Evolutionary conservation across 2,113 vertebrate genomes (phyloP).

Genomic region (Columbina picui): DNA sequence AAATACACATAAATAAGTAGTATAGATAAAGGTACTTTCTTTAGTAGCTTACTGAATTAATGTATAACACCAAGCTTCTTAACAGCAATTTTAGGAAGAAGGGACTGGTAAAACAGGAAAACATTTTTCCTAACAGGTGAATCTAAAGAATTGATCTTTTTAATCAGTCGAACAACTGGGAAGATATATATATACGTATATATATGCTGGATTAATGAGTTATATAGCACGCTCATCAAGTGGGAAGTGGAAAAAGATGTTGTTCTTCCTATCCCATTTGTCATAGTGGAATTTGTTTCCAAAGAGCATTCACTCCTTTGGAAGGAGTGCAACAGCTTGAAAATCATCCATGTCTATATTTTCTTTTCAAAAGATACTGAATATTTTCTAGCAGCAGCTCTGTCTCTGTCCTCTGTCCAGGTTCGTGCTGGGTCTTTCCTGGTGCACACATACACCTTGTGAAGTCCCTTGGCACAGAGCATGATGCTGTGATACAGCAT

Average conservation of each 20-base stretch:
- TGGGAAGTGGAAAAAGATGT: neutral
- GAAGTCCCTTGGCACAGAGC: neutral
- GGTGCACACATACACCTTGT: neutral
- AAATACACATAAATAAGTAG: fast-evolving
- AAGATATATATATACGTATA: neutral
- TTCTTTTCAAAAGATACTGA: neutral
- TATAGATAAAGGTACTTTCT: neutral
- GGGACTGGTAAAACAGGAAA: neutral
- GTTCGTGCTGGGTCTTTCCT: neutral
- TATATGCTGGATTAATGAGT: neutral
- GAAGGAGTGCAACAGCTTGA: neutral
- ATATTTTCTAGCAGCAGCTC: neutral
- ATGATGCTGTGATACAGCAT: neutral
- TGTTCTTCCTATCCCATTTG: neutral
- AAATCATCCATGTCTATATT: neutral
- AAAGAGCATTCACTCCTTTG: neutral
- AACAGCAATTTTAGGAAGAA: neutral
- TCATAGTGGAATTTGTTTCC: neutral
- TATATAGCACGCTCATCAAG: neutral
- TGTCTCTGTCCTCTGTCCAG: neutral
- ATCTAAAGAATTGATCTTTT: neutral
- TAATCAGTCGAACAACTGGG: neutral
- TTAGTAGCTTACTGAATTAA: neutral
- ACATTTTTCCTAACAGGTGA: neutral
- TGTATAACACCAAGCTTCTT: neutral